Evolutionary conservation across 2,113 vertebrate species (phyloP).

Genomic region (Hyla sarda): DNA sequence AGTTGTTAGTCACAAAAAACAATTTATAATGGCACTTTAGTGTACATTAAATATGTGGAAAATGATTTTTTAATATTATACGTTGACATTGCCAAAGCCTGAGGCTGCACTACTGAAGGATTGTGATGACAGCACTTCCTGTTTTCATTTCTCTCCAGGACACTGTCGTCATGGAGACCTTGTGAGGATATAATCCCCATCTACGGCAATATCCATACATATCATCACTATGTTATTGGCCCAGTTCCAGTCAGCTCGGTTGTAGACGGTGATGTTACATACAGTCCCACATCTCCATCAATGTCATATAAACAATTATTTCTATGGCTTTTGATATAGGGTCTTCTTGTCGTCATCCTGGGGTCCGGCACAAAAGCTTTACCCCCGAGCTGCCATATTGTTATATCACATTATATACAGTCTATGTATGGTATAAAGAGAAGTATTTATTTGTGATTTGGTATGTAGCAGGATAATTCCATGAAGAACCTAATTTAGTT

Average conservation of each 20-base stretch:
- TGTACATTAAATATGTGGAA: neutral
- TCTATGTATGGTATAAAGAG: no score
- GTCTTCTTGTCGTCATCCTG: no score
- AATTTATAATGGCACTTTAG: neutral
- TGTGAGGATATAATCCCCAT: neutral
- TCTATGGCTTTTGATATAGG: no score
- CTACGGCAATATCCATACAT: neutral
- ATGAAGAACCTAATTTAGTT: no score
- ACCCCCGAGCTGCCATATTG: no score
- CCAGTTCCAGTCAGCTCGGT: neutral
- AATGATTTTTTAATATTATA: neutral
- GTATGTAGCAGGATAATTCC: no score
- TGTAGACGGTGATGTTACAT: no score
- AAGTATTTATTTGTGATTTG: no score
- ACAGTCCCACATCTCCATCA: no score
- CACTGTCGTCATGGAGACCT: constrained; percentile 1
- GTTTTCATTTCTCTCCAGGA: neutral
- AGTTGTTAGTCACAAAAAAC: neutral
- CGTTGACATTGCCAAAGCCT: neutral
- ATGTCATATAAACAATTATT: no score
- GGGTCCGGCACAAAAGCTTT: no score
- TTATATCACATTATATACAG: no score
- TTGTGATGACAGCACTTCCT: neutral
- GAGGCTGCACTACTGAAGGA: constrained; percentile 11
- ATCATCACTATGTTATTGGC: neutral